Evolutionary conservation across 2,797 vertebrate genomes (phyloP), one percentile per base, ranked within the genome.

Genomic region (Brotogeris chrysoptera): DNA sequence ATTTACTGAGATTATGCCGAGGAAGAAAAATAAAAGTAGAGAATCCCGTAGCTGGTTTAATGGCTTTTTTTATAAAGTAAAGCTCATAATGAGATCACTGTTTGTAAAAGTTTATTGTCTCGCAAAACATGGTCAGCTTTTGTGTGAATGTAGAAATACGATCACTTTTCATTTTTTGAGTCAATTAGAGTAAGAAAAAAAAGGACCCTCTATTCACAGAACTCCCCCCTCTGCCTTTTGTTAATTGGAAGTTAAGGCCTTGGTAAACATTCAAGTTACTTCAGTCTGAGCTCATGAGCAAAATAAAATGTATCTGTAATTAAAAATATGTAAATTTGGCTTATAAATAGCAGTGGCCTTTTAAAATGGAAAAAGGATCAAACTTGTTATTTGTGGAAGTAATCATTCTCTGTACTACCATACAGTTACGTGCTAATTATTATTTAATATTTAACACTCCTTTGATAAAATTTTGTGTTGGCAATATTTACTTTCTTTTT

Each of bases 71-170:
- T 46, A 83, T 90, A 28, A 92, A 68, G 43, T 78, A 44, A 80
- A 93, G 30, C 90, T 93, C 69, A 66, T 57, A 80, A 18, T 74
- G 74, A 89, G 60, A 93, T 95, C 79, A 90, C 65, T 82, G 77
- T 91, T 90, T 80, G 52, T 89, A 73, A 25, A 93, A 92, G 76
- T 93, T 95, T 85, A 86, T 95, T 92, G 69, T 95, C 87, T 95
- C 60, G 77, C n/a, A 84, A 92, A 94, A 84, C 30, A 74, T 49
- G 43, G n/a, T 34, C 69, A 88, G 47, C 36, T 77, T 92, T 79
- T 93, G 36, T 81, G n/a, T 81, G 60, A 91, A 71, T 61, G 86
- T 90, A 74, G 76, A 91, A 96, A 80, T 86, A 77, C 13, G 65
- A 88, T 83, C 65, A 70, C 30, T 90, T 94, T 79, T 80, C n/a